Base-by-base conservation (phyloP, 2,797 vertebrate genomes). In the Schizopygopsis malacanthus region DNA sequence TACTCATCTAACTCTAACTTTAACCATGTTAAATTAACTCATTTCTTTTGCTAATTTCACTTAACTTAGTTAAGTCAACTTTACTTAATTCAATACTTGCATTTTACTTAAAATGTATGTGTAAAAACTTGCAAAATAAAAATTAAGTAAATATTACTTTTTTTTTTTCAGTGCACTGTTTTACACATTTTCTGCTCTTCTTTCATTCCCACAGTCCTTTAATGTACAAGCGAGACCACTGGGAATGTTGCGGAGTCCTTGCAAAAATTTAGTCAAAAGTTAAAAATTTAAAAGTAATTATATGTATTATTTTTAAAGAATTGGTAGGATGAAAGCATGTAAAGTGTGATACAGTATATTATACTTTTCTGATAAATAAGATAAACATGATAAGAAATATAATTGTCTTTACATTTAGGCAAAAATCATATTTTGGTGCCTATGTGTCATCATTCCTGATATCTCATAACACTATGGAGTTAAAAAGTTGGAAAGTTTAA, bases 161-260 rank as follows among this genome's bases (percentile, higher is more conserved):
- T 33, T 33, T 33, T 33, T 33, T 33, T 33, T 0, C 33, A 33
- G 33, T 33, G 33, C 33, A 69, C 73, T 41, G 37, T 77, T 84
- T 77, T 54, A 83, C 72, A 54, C 54, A 67, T 67, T 77, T 54
- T 77, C 45, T 69, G 82, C 37, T 50, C 16, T 41, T 52, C 63
- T 41, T 54, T 77, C 2, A 84, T 84, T 39, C 47, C 22, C n/a
- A 67, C 82, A 43, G 33, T 54, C 15, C 47, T 77, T 75, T 33
- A 54, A 47, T 39, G 18, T 6, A 77, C 37, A 50, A 83, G 20
- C 18, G 11, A 63, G 33, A 39, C 43, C 20, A n/a, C 9, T 9
- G 12, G 75, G 54, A 78, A 78, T 41, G 37, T 41, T n/a, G 11
- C 25, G 2, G 15, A 20, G 28, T 52, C 16, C 72, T 52, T 37